Evolutionary conservation across 2,113 vertebrate species (phyloP), one percentile per base, ranked within the genome.

Genomic region (Onychostoma macrolepis): DNA sequence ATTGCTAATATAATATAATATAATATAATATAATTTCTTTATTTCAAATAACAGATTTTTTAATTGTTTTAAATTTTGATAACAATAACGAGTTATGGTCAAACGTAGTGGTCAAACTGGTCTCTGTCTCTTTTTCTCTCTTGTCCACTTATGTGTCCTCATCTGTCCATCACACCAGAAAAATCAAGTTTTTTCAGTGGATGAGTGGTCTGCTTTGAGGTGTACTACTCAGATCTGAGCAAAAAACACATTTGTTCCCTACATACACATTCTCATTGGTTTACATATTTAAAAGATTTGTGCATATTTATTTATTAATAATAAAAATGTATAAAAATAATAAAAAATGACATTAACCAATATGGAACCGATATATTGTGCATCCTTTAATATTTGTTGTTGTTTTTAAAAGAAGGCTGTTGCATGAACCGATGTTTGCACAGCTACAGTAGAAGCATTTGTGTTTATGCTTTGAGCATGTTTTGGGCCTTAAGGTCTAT

Each of bases 101-200:
- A n/a, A n/a, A n/a, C n/a, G n/a, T 41, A 41, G 41, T 41, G 41
- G 41, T 41, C 41, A 41, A 41, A 75, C 72, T 5, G 21, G 4
- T 30, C 56, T 82, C 43, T 43, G 12, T 7, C 33, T 24, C 12
- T 65, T 11, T 33, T 83, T 24, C n/a, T 36, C 50, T 77, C 50
- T 79, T 80, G 86, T 77, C 85, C 80, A 50, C 41, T 84, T n/a
- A 77, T 79, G 69, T 86, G 86, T 78, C 56, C 85, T 90, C 75
- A 77, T 84, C 80, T 81, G 85, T 72, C 90, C 80, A 85, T 91
- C 81, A 89, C 56, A 21, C 58, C 63, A 80, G 80, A 56, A 75
- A 61, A 76, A 77, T 56, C 76, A 56, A 85, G 65, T 85, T 86
- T 74, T 48, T 53, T 87, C 36, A 53, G 69, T 26, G 33, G 63